phyloP scores from a whole-genome alignment of 2,797 vertebrate genomes.

The Eurystomus glaucurus region DNA sequence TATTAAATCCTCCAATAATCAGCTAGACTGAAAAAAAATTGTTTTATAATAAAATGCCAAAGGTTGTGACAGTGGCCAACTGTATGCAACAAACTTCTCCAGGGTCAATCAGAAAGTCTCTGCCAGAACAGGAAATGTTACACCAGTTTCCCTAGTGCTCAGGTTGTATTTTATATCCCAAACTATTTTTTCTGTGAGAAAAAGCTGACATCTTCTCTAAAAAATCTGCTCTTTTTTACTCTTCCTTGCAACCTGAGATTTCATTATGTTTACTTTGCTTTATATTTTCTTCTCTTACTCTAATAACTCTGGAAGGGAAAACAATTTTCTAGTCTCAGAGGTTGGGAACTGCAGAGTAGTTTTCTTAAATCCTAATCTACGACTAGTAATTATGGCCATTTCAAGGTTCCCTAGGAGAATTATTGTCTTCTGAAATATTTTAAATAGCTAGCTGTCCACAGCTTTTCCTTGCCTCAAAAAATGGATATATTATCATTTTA shows the following conservation, averaged over 20 bases:
- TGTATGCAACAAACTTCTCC: background rate
- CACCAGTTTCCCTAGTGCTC: background rate
- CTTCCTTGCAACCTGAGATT: conserved; percentile 51
- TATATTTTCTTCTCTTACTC: conserved; percentile 42
- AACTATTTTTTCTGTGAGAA: conserved; percentile 58
- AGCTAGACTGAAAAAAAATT: background rate
- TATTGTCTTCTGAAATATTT: conserved; percentile 72
- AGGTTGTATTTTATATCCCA: conserved; percentile 25
- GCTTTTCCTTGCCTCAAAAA: conserved; percentile 58
- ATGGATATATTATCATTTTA: conserved; percentile 65
- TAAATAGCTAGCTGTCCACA: conserved; percentile 70
- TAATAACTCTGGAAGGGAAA: conserved; percentile 42
- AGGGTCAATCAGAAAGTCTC: background rate
- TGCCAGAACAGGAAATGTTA: background rate
- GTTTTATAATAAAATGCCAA: background rate
- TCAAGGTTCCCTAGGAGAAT: conserved; percentile 61
- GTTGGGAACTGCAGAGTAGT: background rate
- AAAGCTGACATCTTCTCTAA: conserved; percentile 42
- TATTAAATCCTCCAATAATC: background rate
- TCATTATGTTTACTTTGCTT: conserved; percentile 35
- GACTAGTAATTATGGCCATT: conserved; percentile 22
- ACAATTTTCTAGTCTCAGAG: conserved; percentile 35
- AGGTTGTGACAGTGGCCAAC: background rate
- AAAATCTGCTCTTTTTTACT: conserved; percentile 35
- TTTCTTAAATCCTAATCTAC: conserved; percentile 57